Percentiles rank a stretch among this genome's conserved stretches.
These are phyloP conservation scores for Peromyscus eremicus DNA, from an alignment of 2,797 vertebrate genomes.

Conservation along the genomic window DNA sequence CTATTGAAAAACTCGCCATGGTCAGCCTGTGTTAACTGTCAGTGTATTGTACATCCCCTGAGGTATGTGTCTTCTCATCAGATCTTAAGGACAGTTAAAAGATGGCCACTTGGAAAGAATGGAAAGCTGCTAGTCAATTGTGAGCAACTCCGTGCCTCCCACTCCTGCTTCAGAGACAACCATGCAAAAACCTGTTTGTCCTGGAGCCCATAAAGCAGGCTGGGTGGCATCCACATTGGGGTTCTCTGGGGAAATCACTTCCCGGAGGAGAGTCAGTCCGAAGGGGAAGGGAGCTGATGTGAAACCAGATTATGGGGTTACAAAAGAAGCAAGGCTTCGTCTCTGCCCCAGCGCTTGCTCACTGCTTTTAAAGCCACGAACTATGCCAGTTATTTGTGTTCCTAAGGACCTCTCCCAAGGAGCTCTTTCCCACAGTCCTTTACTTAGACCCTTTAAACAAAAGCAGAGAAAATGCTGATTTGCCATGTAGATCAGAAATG, in stretches of 20 bases:
- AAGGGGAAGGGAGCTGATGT: not conserved
- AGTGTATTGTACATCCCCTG: not conserved
- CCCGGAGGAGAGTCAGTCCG: not conserved
- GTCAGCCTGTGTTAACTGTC: not conserved
- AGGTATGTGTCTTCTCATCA: not conserved
- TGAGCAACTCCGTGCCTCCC: not conserved
- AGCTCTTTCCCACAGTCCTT: not conserved
- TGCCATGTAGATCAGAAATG: not conserved
- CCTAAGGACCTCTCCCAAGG: not conserved
- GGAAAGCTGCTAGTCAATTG: not conserved
- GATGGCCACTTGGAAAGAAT: not conserved
- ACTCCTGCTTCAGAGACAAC: not conserved
- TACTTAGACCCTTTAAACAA: not conserved
- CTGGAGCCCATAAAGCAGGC: rapidly evolving
- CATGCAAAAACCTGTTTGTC: not conserved
- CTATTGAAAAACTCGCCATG: rapidly evolving
- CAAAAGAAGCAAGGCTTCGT: not conserved
- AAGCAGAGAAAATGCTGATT: not conserved
- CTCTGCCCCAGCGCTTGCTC: not conserved
- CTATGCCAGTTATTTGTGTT: not conserved
- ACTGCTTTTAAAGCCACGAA: not conserved
- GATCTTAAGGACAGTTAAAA: not conserved
- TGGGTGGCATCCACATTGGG: too few species aligned
- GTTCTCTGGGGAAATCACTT: not conserved
- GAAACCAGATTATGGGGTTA: not conserved